Conservation (phyloP, 2,888 invertebrate genomes). For the Ferdinandea cuprea region DNA sequence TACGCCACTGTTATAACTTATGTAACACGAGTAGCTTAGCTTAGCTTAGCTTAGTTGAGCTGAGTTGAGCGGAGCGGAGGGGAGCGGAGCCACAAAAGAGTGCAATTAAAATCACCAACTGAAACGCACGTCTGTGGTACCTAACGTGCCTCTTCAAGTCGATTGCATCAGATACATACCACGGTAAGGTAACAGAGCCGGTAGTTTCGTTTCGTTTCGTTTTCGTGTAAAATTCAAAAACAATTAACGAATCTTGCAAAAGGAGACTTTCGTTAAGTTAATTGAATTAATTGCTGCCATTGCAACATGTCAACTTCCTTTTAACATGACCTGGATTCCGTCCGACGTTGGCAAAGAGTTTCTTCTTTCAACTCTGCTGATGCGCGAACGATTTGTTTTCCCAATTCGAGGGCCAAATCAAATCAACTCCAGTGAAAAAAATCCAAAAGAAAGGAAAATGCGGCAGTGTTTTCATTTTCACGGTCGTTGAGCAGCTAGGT, state of each 20-base stretch:
- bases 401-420: constrained; percentile 13
- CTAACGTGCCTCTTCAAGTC: constrained; percentile 16
- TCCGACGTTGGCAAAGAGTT: constrained; percentile 10
- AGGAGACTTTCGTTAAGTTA: constrained; percentile 68
- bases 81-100: constrained; percentile 31
- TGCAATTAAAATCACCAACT: constrained; percentile 61
- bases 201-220: not conserved
- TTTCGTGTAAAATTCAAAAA: constrained; percentile 44
- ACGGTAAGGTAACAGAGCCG: too few relatives aligned
- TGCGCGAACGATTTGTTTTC: constrained; percentile 15
- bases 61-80: too few relatives aligned
- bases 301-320: constrained; percentile 73
- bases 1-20: constrained; percentile 47
- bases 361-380: not conserved
- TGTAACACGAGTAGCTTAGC: constrained; percentile 46
- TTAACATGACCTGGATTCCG: constrained; percentile 49
- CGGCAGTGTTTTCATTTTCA: constrained; percentile 63
- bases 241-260: constrained; percentile 61
- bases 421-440: constrained; percentile 12
- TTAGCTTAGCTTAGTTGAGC: too few relatives aligned
- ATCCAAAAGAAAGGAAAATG: constrained; percentile 22
- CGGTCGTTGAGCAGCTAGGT: constrained; percentile 57
- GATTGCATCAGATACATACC: constrained; percentile 61
- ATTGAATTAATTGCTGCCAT: constrained; percentile 68
- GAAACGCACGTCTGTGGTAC: constrained; percentile 68